Conservation (phyloP, 2,888 invertebrate species). For the Venustoraphidia nigricollis region DNA sequence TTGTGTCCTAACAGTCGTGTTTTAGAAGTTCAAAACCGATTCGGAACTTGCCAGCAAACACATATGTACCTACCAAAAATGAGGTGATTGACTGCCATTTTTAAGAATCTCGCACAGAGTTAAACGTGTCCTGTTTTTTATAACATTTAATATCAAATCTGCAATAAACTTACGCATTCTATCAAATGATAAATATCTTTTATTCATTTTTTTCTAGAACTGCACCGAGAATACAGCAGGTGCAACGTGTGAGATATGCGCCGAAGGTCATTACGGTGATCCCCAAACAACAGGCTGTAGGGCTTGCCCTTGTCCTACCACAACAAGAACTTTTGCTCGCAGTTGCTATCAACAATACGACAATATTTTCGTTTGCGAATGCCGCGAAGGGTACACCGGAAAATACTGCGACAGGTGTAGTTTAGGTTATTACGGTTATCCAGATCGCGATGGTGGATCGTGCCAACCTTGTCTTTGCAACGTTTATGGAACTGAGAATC, state of each 20-base stretch:
- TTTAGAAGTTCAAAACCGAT: no score
- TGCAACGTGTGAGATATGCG: slow-evolving; percentile 67
- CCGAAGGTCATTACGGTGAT: slow-evolving; percentile 73
- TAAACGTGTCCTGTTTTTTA: no score
- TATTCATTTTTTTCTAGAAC: slow-evolving; percentile 39
- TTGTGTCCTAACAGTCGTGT: no score
- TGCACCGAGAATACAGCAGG: slow-evolving; percentile 77
- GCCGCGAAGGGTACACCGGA: slow-evolving; percentile 55
- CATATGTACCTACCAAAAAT: no score
- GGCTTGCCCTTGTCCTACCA: slow-evolving; percentile 80
- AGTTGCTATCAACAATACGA: slow-evolving; percentile 45
- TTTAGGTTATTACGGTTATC: slow-evolving; percentile 60
- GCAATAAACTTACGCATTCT: no score
- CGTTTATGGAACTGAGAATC: slow-evolving; percentile 44
- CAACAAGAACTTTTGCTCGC: slow-evolving; percentile 65
- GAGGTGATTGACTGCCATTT: no score
- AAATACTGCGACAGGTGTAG: slow-evolving; percentile 56
- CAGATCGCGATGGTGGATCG: slow-evolving; percentile 40
- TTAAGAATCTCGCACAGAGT: no score
- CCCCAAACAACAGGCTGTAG: slow-evolving; percentile 50
- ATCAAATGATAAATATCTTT: background rate
- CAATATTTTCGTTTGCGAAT: slow-evolving; percentile 56
- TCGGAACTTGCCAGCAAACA: no score
- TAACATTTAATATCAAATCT: no score
- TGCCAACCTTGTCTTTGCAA: slow-evolving; percentile 72